Evolutionary conservation across 2,113 vertebrate genomes (phyloP).

Genomic region (Antechinus stuartii): DNA sequence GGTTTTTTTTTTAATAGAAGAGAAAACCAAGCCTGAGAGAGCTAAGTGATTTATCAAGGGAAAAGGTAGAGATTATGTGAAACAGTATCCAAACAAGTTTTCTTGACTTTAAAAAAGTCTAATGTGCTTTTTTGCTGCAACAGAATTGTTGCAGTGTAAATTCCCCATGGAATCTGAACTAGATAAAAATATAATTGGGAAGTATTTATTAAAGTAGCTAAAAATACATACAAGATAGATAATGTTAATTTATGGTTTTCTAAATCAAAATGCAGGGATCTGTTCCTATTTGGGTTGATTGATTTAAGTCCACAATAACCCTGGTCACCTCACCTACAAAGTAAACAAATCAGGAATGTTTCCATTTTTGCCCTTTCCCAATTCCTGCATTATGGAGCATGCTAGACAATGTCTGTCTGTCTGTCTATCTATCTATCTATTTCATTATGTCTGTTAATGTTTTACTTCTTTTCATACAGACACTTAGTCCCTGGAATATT

Average conservation of each 20-base stretch:
- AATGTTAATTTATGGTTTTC: not conserved
- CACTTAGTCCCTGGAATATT: no score
- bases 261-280: not conserved
- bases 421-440: no score
- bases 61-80: not conserved
- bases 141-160: not conserved
- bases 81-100: not conserved
- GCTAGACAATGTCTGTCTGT: no score
- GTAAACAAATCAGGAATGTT: not conserved
- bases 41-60: not conserved
- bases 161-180: not conserved
- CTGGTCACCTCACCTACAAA: not conserved
- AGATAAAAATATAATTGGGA: not conserved
- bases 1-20: not conserved
- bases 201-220: not conserved
- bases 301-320: not conserved
- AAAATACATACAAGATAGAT: not conserved
- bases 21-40: not conserved
- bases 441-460: no score
- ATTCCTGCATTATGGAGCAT: not conserved
- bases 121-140: not conserved
- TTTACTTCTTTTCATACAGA: no score
- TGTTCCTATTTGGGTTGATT: not conserved
- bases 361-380: not conserved
- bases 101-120: not conserved